A percentile compares a stretch with the other conserved stretches of the same genome.
Evolutionary conservation across 2,113 vertebrate species (phyloP).

Genomic region (Fulica atra): DNA sequence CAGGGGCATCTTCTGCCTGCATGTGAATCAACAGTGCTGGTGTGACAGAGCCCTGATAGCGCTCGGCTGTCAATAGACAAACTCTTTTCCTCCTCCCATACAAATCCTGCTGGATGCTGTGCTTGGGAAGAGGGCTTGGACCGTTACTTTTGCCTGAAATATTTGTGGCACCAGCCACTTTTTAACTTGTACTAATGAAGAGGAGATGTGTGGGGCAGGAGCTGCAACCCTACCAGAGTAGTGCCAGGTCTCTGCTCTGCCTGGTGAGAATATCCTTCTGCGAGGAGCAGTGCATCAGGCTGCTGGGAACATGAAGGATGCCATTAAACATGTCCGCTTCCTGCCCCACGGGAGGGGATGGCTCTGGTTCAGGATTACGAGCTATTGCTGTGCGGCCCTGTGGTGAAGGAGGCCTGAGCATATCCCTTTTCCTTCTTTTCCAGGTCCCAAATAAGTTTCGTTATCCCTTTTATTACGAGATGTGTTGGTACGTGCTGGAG

Average conservation of each 20-base stretch:
- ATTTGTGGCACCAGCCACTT: background rate
- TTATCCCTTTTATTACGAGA: constrained; percentile 98
- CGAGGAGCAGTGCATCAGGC: background rate
- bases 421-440: background rate
- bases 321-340: background rate
- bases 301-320: background rate
- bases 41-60: background rate
- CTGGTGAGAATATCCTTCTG: background rate
- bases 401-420: background rate
- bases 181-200: background rate
- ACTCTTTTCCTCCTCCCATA: rapidly evolving
- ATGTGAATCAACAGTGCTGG: rapidly evolving
- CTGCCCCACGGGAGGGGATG: background rate
- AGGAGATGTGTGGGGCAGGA: background rate
- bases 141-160: background rate
- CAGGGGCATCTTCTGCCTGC: background rate
- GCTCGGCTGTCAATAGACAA: background rate
- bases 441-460: constrained; percentile 97
- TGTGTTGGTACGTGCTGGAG: constrained; percentile 98
- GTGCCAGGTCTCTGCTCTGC: background rate
- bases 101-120: background rate
- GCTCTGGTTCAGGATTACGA: background rate
- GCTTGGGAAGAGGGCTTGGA: background rate
- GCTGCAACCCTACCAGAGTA: background rate
- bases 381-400: background rate